Evolutionary conservation across 1,140 invertebrate genomes (phyloP).

Genomic region (Drosophila parvula): DNA sequence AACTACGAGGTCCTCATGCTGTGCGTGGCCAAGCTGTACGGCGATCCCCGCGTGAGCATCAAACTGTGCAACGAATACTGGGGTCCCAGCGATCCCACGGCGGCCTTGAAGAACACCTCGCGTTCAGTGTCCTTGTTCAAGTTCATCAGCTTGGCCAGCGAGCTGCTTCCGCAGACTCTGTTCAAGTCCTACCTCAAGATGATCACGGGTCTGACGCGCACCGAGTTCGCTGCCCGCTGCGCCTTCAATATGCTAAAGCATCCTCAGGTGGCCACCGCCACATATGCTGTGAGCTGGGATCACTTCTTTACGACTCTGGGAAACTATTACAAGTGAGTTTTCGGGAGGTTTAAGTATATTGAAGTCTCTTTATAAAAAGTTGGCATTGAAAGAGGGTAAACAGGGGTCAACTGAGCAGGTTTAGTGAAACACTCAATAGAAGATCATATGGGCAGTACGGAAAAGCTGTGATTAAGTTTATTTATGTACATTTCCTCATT

Average conservation of each 20-base stretch:
- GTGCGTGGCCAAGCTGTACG: slow-evolving; percentile 91
- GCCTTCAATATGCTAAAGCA: slow-evolving; percentile 95
- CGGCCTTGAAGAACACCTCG: slow-evolving; percentile 78
- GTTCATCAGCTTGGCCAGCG: slow-evolving; percentile 94
- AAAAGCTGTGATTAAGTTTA: no score
- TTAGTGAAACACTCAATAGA: no score
- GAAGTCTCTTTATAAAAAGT: no score
- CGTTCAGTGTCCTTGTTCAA: slow-evolving; percentile 93
- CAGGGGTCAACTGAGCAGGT: no score
- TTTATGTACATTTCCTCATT: no score
- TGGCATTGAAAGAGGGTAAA: no score
- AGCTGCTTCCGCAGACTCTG: slow-evolving; percentile 92
- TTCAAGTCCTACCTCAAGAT: slow-evolving; percentile 95
- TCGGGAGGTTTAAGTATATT: no score
- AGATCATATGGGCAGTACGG: no score
- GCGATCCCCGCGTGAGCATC: slow-evolving; percentile 89
- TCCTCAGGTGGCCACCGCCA: slow-evolving; percentile 83
- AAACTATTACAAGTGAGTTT: slow-evolving; percentile 88
- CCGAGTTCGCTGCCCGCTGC: slow-evolving; percentile 89
- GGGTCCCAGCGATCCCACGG: slow-evolving; percentile 87
- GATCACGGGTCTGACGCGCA: slow-evolving; percentile 92
- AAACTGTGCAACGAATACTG: slow-evolving; percentile 93
- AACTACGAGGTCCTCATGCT: slow-evolving; percentile 94
- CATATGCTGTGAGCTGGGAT: slow-evolving; percentile 90
- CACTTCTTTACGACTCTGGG: slow-evolving; percentile 94